These are phyloP conservation scores for Diarsia dahlii DNA, from an alignment of 2,888 invertebrate genomes.

Conservation along the genomic window DNA sequence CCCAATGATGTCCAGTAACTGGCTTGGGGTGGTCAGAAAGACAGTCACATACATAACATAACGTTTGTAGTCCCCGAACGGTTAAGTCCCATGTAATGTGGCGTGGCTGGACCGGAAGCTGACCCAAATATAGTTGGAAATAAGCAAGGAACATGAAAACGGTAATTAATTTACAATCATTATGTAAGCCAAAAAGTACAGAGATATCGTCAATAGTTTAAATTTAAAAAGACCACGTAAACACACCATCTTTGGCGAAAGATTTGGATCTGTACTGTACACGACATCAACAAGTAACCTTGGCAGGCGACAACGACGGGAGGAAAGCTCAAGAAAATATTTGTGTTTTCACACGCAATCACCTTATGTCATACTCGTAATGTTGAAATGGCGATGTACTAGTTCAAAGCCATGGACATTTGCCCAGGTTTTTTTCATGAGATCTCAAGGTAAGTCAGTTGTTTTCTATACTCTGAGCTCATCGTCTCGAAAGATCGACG, in stretches of 20 bases:
- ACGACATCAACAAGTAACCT: constrained; percentile 9
- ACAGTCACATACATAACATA: neutral
- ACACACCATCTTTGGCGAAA: constrained; percentile 1
- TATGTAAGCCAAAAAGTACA: too few species aligned
- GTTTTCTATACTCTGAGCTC: constrained; percentile 49
- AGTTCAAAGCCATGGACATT: constrained; percentile 59
- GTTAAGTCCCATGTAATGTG: too few species aligned
- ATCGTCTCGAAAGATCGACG: constrained; percentile 50
- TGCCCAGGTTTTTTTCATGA: constrained; percentile 51
- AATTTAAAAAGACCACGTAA: too few species aligned
- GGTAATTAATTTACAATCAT: too few species aligned
- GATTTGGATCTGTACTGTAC: neutral
- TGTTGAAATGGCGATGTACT: constrained; percentile 5
- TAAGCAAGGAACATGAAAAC: too few species aligned
- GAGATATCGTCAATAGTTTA: too few species aligned
- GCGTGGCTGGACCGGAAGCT: too few species aligned
- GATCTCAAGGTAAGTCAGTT: constrained; percentile 44
- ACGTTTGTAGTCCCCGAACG: too few species aligned
- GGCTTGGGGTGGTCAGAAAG: neutral
- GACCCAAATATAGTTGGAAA: too few species aligned
- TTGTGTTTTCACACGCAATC: constrained; percentile 22
- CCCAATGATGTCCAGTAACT: neutral
- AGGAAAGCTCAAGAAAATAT: constrained; percentile 21
- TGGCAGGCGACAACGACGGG: constrained; percentile 15
- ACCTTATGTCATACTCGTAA: constrained; percentile 16